These are phyloP conservation scores for Rhabdomys dilectus DNA, from an alignment of 2,113 vertebrate species.

Conservation along the genomic window DNA sequence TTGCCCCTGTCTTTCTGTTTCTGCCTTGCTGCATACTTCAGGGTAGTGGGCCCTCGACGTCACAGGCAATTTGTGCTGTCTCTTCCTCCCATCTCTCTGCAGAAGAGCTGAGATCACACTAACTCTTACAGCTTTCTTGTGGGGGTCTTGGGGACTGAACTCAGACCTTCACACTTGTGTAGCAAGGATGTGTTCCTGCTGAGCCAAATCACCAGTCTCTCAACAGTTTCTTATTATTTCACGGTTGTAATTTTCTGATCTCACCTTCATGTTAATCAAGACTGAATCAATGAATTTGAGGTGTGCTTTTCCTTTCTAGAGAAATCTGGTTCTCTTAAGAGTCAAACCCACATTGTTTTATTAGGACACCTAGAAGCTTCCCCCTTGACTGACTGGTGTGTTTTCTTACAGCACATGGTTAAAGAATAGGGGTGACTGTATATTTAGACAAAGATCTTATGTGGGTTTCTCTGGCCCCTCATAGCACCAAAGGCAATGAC, in stretches of 20 bases:
- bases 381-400: background rate
- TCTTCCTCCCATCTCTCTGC: background rate
- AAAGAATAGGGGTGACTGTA: background rate
- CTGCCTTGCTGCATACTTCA: background rate
- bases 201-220: background rate
- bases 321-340: background rate
- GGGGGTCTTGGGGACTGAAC: background rate
- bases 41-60: background rate
- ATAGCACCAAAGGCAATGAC: background rate
- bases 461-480: background rate
- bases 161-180: too few relatives aligned
- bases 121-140: background rate
- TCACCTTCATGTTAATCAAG: slow-evolving; percentile 50
- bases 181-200: background rate
- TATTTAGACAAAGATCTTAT: background rate
- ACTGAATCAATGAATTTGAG: slow-evolving; percentile 20
- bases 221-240: background rate
- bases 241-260: slow-evolving; percentile 19
- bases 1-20: background rate
- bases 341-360: background rate
- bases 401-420: background rate
- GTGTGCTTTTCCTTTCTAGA: background rate
- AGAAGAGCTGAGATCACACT: background rate
- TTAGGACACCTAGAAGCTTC: background rate
- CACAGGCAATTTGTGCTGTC: background rate